Conservation (phyloP, 2,797 vertebrate genomes). For the Nothura maculosa region DNA sequence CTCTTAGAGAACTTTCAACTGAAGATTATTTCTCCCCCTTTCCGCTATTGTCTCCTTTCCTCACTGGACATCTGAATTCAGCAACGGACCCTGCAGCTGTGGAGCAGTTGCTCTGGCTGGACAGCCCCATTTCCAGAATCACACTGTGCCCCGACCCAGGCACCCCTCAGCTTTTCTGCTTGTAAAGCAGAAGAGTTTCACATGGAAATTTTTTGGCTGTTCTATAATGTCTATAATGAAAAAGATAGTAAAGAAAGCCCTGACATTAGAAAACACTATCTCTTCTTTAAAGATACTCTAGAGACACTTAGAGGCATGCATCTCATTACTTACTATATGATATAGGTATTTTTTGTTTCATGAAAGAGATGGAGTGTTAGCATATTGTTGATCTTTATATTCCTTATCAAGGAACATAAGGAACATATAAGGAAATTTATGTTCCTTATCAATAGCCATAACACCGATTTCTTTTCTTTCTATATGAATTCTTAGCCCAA, state of each 20-base stretch:
- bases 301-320: not conserved
- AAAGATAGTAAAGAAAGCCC: not conserved
- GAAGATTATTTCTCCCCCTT: not conserved
- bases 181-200: not conserved
- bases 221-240: not conserved
- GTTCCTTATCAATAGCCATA: not conserved
- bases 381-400: not conserved
- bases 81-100: not conserved
- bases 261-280: not conserved
- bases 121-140: fast-evolving
- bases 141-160: not conserved
- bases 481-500: not conserved
- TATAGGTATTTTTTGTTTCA: slow-evolving; percentile 23
- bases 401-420: slow-evolving; percentile 15
- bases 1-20: not conserved
- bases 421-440: no score
- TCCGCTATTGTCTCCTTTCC: not conserved
- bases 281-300: not conserved
- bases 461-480: not conserved
- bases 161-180: not conserved
- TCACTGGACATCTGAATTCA: not conserved
- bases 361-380: not conserved
- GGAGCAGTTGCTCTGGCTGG: not conserved
- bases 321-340: not conserved
- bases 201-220: not conserved